Base-by-base conservation (phyloP, 2,797 vertebrate genomes). In the Allenopithecus nigroviridis region DNA sequence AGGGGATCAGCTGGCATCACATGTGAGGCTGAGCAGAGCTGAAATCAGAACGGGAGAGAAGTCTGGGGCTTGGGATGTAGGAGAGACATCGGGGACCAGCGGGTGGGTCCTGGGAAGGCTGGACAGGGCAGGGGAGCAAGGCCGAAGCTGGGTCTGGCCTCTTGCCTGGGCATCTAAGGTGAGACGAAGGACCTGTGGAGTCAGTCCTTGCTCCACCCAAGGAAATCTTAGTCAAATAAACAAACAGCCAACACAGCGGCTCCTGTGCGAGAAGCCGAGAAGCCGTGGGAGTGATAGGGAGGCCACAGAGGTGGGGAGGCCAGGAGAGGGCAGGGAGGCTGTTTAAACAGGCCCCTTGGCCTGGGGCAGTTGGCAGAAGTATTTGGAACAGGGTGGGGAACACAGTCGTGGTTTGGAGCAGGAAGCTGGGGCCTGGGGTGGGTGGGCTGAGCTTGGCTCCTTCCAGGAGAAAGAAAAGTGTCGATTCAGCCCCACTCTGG, bases 191-290 rank as follows among this genome's bases (percentile, higher is more conserved):
- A 50, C 43, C 93, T 43, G 30, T 48, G 92, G 83, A 59, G 36
- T 39, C 0, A 0, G 78, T 39, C 70, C 16, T 75, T 72, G 50
- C 95, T 79, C 96, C 95, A 81, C 96, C 97, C 94, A 26, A 79
- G 91, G 91, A 96, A 97, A 95, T 89, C 46, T 87, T 76, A 86
- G 79, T 93, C 95, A 97, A 92, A 95, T 79, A 97, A 98, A 97
- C 95, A 98, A 95, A 94, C 94, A 97, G 92, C 78, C 95, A 97
- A 98, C 97, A 97, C 90, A 97, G 97, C 43, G 8, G 55, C 90
- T 87, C 92, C 92, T 98, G 94, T 98, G 57, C 21, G 0, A 80
- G 80, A 39, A 43, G 86, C 80, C 12, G 0, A 80, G 80, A 39
- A 43, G 86, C 80, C 39, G 13, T 4, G 75, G 84, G 30, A 8